phyloP scores from a whole-genome alignment of 2,113 vertebrate species.

The Phasianus colchicus region DNA sequence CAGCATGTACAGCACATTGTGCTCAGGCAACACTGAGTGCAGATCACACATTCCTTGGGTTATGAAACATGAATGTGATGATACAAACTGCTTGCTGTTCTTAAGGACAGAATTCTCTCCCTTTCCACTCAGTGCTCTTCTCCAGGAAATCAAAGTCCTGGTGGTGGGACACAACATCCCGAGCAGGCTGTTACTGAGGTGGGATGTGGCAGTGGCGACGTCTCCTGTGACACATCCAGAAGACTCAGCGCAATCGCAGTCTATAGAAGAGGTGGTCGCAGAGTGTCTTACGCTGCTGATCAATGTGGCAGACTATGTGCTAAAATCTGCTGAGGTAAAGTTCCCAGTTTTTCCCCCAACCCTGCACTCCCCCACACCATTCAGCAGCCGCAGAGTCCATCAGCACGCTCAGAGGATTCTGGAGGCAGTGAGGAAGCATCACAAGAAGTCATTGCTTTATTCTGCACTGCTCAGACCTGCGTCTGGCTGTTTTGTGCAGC shows the following conservation, averaged over 20 bases:
- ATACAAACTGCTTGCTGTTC: neutral
- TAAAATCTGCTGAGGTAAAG: slow-evolving; percentile 44
- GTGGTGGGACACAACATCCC: slow-evolving; percentile 75
- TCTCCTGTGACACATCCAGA: neutral
- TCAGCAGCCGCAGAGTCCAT: accelerated
- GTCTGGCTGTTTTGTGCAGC: neutral
- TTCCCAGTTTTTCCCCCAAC: neutral
- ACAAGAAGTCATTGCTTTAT: neutral
- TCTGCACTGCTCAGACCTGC: neutral
- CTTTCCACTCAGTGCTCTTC: slow-evolving; percentile 41
- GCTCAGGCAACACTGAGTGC: neutral
- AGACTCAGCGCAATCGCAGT: neutral
- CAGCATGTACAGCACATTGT: too few relatives aligned
- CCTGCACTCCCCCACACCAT: neutral
- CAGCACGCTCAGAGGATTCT: neutral
- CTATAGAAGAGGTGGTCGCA: slow-evolving; percentile 35
- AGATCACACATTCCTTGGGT: accelerated
- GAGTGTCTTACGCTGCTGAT: slow-evolving; percentile 62
- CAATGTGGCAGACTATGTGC: slow-evolving; percentile 38
- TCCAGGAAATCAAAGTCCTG: slow-evolving; percentile 70
- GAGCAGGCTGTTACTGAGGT: slow-evolving; percentile 68
- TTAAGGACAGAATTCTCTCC: neutral
- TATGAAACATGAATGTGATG: accelerated
- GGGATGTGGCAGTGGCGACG: slow-evolving; percentile 32
- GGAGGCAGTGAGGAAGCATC: neutral